A percentile compares a stretch with the other conserved stretches of the same genome.
These are phyloP conservation scores for Anisognathus igniventris DNA, from an alignment of 2,797 vertebrate species.

Conservation along the genomic window DNA sequence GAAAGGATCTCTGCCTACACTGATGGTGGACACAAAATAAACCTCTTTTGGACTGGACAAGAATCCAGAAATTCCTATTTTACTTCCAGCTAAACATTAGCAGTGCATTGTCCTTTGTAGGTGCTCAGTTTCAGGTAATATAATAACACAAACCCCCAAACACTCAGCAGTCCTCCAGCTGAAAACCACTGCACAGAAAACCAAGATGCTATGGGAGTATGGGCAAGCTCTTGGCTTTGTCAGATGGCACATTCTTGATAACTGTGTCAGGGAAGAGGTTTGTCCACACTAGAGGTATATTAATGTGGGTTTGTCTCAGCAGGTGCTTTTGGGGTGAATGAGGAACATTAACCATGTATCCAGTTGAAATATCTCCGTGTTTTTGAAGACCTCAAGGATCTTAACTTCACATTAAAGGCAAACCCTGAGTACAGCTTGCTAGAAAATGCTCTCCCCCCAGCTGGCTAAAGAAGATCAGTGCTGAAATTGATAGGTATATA, in stretches of 20 bases:
- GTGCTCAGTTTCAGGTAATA: not conserved
- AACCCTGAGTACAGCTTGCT: constrained; percentile 70
- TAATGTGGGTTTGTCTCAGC: not conserved
- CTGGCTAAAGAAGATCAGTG: constrained; percentile 76
- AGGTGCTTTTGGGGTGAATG: constrained; percentile 68
- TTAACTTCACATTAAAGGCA: constrained; percentile 75
- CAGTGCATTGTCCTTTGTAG: not conserved
- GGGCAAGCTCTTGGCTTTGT: not conserved
- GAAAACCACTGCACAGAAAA: not conserved
- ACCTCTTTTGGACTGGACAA: not conserved
- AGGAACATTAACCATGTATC: constrained; percentile 62
- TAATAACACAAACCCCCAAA: not conserved
- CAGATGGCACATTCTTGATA: not conserved
- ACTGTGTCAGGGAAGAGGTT: not conserved
- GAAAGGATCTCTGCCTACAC: not conserved
- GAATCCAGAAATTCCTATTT: not conserved
- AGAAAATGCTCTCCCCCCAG: constrained; percentile 74
- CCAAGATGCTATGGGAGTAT: not conserved
- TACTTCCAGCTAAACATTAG: not conserved
- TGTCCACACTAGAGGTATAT: not conserved
- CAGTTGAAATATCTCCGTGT: constrained; percentile 65
- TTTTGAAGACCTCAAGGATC: constrained; percentile 64
- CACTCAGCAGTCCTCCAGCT: not conserved
- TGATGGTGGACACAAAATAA: not conserved
- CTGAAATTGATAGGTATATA: constrained; percentile 56